These are phyloP conservation scores for Diplolepis rosae DNA, from an alignment of 2,888 invertebrate species.

Conservation along the genomic window DNA sequence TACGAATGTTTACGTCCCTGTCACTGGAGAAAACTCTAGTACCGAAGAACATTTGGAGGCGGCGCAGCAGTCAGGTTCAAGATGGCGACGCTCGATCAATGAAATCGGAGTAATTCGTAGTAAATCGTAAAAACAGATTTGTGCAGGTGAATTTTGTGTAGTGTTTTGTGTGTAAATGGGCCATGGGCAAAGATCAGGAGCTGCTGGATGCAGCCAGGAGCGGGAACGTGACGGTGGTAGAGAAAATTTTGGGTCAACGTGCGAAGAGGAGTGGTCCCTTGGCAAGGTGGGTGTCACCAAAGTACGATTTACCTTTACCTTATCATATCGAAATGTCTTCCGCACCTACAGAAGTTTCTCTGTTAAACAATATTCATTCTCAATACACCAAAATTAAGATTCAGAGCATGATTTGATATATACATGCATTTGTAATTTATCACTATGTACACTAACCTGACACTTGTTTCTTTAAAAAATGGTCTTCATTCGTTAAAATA, in stretches of 20 bases:
- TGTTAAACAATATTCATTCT: not conserved
- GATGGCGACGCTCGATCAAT: constrained; percentile 86
- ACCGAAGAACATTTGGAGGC: constrained; percentile 71
- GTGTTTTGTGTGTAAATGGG: constrained; percentile 71
- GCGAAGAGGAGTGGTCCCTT: constrained; percentile 94
- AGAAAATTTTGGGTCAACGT: constrained; percentile 92
- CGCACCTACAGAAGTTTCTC: not conserved
- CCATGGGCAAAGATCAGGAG: constrained; percentile 98
- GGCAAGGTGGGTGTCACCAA: constrained; percentile 84
- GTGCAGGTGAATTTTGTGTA: constrained; percentile 57
- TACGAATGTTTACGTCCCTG: not conserved
- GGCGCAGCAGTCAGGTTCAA: constrained; percentile 76
- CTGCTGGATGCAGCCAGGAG: constrained; percentile 95
- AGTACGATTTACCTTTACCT: not conserved
- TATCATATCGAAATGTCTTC: constrained; percentile 12
- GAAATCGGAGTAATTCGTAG: constrained; percentile 76
- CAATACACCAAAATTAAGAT: not conserved
- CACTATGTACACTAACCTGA: not conserved
- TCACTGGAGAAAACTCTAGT: not conserved
- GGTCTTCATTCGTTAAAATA: not conserved
- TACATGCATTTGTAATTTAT: not conserved
- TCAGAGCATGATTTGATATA: not conserved
- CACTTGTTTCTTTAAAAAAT: not conserved
- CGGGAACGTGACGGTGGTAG: constrained; percentile 91
- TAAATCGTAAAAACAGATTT: constrained; percentile 62